Conservation (phyloP, 2,888 invertebrate genomes). For the Dynastes tityus region DNA sequence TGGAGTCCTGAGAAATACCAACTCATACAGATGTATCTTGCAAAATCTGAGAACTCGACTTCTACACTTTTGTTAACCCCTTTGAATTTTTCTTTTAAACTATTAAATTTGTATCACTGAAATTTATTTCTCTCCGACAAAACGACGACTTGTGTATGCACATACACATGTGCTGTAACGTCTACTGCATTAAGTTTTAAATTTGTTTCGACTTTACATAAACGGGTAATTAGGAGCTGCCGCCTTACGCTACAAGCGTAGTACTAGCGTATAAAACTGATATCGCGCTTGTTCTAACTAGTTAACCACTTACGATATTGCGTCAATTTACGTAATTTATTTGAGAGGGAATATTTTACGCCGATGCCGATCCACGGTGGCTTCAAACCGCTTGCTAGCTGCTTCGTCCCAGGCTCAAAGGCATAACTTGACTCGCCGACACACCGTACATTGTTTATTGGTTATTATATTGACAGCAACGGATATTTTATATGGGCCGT, state of each 20-base stretch:
- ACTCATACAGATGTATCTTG: too few relatives aligned
- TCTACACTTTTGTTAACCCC: too few relatives aligned
- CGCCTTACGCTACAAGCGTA: constrained; percentile 14
- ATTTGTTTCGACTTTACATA: constrained; percentile 27
- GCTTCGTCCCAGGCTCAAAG: too few relatives aligned
- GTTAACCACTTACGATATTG: constrained; percentile 16
- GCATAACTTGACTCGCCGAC: too few relatives aligned
- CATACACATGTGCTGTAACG: too few relatives aligned
- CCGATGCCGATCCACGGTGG: neutral
- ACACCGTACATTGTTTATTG: neutral
- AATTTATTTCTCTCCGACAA: neutral
- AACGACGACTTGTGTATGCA: neutral
- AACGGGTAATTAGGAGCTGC: constrained; percentile 17
- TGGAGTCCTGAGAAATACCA: too few relatives aligned
- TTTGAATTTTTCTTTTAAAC: too few relatives aligned
- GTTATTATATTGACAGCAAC: neutral
- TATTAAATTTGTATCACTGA: too few relatives aligned
- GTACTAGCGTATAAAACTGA: neutral
- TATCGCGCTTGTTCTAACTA: constrained; percentile 17
- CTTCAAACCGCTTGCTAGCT: neutral
- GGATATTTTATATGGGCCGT: neutral
- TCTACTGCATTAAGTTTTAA: constrained; percentile 20
- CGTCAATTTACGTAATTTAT: constrained; percentile 33
- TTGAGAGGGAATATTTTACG: constrained; percentile 13
- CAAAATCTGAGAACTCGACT: too few relatives aligned